These are phyloP conservation scores for Nansenia antarctica DNA, from an alignment of 2,113 vertebrate species.

Conservation along the genomic window DNA sequence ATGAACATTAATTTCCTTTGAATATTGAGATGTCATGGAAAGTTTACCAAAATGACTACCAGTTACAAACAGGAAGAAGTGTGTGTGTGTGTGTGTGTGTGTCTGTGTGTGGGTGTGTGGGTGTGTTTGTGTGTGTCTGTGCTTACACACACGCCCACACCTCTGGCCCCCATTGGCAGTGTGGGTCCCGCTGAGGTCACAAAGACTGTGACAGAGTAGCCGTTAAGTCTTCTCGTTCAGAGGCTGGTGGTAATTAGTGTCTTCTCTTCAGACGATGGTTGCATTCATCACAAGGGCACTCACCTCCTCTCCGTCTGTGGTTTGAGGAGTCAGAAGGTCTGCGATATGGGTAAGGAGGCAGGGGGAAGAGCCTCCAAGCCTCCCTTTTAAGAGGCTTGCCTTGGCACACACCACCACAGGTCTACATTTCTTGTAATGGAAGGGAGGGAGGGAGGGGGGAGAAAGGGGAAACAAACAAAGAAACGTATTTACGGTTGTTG, in stretches of 20 bases:
- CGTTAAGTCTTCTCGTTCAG: conserved; percentile 12
- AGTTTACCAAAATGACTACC: conserved; percentile 74
- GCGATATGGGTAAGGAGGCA: conserved; percentile 48
- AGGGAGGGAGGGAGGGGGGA: conserved; percentile 1
- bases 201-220: conserved; percentile 49
- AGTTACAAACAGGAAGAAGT: conserved; percentile 85
- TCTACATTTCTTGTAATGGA: conserved; percentile 17
- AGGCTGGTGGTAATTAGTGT: too few relatives aligned
- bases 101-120: conserved; percentile 5
- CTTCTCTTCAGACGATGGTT: neutral
- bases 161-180: conserved; percentile 57
- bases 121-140: conserved; percentile 30
- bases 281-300: neutral
- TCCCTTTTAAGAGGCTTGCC: conserved; percentile 12
- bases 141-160: too few relatives aligned
- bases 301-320: neutral
- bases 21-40: conserved; percentile 84
- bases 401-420: conserved; percentile 14
- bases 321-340: conserved; percentile 38
- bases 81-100: conserved; percentile 53
- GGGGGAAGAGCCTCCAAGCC: conserved; percentile 19
- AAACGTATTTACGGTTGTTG: conserved; percentile 13
- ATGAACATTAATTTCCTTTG: conserved; percentile 49
- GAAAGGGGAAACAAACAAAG: conserved; percentile 8
- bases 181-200: conserved; percentile 56